These are phyloP conservation scores for Drosophila histrio DNA, from an alignment of 2,888 invertebrate species.

Conservation along the genomic window DNA sequence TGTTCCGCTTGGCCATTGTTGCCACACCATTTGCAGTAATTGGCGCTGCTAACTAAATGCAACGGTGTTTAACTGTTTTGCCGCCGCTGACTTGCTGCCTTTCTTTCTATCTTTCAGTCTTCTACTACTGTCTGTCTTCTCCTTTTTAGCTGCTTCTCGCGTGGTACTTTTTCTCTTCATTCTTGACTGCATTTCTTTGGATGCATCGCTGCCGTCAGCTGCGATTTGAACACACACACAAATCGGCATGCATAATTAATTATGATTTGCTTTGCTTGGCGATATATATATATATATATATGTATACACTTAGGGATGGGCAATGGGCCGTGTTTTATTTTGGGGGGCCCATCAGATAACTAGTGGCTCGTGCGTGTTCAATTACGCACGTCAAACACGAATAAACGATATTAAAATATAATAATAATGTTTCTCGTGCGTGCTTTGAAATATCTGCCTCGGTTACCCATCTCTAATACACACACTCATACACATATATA, in stretches of 20 bases:
- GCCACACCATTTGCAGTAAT: slow-evolving; percentile 76
- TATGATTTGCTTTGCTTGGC: slow-evolving; percentile 43
- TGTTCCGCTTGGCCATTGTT: slow-evolving; percentile 71
- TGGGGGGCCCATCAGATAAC: too few relatives aligned
- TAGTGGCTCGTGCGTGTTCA: too few relatives aligned
- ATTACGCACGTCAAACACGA: too few relatives aligned
- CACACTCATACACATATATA: neutral
- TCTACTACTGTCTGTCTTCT: slow-evolving; percentile 28
- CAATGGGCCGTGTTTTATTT: too few relatives aligned
- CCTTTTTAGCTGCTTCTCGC: slow-evolving; percentile 20
- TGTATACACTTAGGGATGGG: too few relatives aligned
- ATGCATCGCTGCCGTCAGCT: slow-evolving; percentile 3
- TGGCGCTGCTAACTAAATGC: slow-evolving; percentile 58
- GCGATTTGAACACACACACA: slow-evolving; percentile 10
- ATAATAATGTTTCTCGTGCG: too few relatives aligned
- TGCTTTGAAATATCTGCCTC: too few relatives aligned
- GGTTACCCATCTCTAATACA: neutral
- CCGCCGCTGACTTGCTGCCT: slow-evolving; percentile 26
- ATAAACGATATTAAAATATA: too few relatives aligned
- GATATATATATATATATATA: too few relatives aligned
- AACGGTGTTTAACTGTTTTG: slow-evolving; percentile 65
- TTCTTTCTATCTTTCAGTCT: slow-evolving; percentile 21
- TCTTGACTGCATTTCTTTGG: slow-evolving; percentile 12
- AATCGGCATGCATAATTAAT: slow-evolving; percentile 65
- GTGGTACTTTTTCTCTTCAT: slow-evolving; percentile 17